Evolutionary conservation across 2,113 vertebrate species (phyloP).

Genomic region (Pomatostomus ruficeps): DNA sequence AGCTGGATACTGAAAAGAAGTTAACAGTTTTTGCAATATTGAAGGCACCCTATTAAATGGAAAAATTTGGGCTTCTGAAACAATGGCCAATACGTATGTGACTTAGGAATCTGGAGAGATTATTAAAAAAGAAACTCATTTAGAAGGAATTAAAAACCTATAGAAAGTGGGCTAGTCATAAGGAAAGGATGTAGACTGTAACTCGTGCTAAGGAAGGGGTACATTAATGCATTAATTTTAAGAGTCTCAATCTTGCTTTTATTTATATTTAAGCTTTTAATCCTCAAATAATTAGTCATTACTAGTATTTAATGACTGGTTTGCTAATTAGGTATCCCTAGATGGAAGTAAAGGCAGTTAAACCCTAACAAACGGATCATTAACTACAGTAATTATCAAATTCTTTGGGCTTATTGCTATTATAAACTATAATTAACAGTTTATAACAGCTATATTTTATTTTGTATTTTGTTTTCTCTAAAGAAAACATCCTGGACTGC

Average conservation of each 20-base stretch:
- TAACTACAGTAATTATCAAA: slow-evolving; percentile 69
- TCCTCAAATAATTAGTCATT: slow-evolving; percentile 70
- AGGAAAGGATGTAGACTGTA: slow-evolving; percentile 12
- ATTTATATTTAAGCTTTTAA: slow-evolving; percentile 75
- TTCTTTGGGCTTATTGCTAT: slow-evolving; percentile 66
- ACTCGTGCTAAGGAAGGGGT: slow-evolving; percentile 23
- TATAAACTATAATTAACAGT: slow-evolving; percentile 65
- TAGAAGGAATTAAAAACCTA: neutral
- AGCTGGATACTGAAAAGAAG: neutral
- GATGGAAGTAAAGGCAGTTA: slow-evolving; percentile 63
- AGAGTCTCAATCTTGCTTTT: slow-evolving; percentile 60
- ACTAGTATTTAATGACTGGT: slow-evolving; percentile 66
- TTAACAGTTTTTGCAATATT: neutral
- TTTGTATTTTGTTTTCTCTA: slow-evolving; percentile 36
- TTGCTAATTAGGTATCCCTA: slow-evolving; percentile 70
- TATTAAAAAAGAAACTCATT: slow-evolving; percentile 27
- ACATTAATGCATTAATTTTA: slow-evolving; percentile 55
- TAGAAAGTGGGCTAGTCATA: slow-evolving; percentile 36
- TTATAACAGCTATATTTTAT: slow-evolving; percentile 62
- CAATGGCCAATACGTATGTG: neutral
- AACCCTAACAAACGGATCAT: slow-evolving; percentile 64
- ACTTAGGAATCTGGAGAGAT: slow-evolving; percentile 53
- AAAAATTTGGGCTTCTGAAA: slow-evolving; percentile 14
- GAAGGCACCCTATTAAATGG: neutral
- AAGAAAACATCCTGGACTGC: neutral